Base-by-base conservation (phyloP, 2,797 vertebrate genomes). In the Cetoscarus ocellatus region DNA sequence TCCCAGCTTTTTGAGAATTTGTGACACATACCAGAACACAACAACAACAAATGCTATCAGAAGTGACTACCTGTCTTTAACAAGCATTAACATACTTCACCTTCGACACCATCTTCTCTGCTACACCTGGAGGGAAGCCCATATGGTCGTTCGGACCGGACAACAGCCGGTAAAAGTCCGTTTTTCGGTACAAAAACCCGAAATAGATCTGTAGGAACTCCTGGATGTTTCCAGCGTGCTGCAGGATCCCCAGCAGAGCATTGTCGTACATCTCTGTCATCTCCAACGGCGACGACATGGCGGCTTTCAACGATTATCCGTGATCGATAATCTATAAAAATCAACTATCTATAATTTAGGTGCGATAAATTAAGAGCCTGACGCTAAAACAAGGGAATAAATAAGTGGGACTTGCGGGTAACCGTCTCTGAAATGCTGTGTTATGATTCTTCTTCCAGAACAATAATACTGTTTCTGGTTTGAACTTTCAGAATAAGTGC, bases 181-280 rank as follows among this genome's bases (percentile, higher is more conserved):
- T 99, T 79, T 98, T 98, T 38, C 98, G 96, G 79, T 99, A 99
- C 70, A 99, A 91, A 62, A 99, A 99, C 1, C 98, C 98, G 63
- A 99, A 99, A 61, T 96, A 97, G 73, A 98, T 83, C 70, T 95
- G 94, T 0, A 99, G 90, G 53, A 99, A 99, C 85, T 96, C 96
- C 88, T 98, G 95, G 19, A 99, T 96, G 85, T 97, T 96, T 2
- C 97, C 97, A n/a, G 96, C 97, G 61, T 99, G 98, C 94, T 99
- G 98, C 87, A 99, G 80, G 81, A 99, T 97, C 6, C 97, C 98
- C 40, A 98, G 92, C 84, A 99, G 83, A 36, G 98, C 97, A 90
- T 96, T 96, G 82, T 99, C 98, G 73, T 99, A 99, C 87, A 96
- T 91, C 69, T 98, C 97, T 0, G 95, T 95, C 91, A 96, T 94